phyloP scores from a whole-genome alignment of 2,113 vertebrate species.

The Tragelaphus scriptus region DNA sequence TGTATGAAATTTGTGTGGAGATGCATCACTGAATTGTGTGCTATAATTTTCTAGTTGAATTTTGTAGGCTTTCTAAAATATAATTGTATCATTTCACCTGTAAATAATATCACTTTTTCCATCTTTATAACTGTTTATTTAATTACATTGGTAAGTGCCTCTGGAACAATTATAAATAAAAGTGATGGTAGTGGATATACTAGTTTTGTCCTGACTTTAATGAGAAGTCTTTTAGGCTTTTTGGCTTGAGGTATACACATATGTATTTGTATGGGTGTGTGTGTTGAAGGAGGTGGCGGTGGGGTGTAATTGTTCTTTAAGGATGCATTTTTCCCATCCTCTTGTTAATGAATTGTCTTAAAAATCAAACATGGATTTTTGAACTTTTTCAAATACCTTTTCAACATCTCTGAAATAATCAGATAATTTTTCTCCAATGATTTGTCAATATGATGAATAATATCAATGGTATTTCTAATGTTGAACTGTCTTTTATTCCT shows the following conservation, averaged over 20 bases:
- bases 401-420: background rate
- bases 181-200: background rate
- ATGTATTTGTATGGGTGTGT: background rate
- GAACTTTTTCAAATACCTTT: background rate
- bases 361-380: background rate
- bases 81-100: background rate
- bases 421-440: background rate
- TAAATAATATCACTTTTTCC: background rate
- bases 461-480: background rate
- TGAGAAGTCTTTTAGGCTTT: background rate
- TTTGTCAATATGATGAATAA: background rate
- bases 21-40: background rate
- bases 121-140: background rate
- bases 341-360: background rate
- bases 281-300: background rate
- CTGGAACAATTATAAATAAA: background rate
- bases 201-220: background rate
- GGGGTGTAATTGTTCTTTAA: background rate
- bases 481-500: background rate
- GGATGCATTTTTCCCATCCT: background rate
- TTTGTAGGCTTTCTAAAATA: background rate
- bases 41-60: background rate
- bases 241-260: background rate
- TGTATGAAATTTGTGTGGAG: background rate
- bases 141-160: background rate